Evolutionary conservation across 2,113 vertebrate genomes (phyloP).

Genomic region (Gorsachius goisagi): DNA sequence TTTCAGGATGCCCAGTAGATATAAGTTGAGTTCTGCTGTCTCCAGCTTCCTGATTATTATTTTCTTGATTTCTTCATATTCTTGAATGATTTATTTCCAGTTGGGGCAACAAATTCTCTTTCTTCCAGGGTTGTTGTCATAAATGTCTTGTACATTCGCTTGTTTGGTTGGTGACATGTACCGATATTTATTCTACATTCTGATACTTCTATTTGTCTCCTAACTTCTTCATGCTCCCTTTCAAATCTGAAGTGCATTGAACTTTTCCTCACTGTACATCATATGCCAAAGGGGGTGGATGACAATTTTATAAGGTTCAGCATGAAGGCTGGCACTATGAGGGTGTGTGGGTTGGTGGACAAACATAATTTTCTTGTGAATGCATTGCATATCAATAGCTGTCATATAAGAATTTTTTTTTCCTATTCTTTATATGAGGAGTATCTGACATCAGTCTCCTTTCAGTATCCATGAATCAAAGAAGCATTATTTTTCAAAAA

Average conservation of each 20-base stretch:
- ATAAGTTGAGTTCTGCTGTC: neutral
- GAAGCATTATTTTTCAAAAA: neutral
- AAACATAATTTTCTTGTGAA: neutral
- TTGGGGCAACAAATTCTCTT: neutral
- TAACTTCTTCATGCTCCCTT: conserved; percentile 16
- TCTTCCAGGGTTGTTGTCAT: conserved; percentile 9
- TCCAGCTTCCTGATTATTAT: neutral
- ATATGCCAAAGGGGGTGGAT: neutral
- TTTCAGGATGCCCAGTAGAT: neutral
- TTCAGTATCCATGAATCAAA: neutral
- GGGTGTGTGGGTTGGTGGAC: neutral
- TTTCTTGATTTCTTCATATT: conserved; percentile 23
- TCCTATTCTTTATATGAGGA: neutral
- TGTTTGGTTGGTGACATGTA: conserved; percentile 25
- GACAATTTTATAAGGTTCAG: conserved; percentile 13
- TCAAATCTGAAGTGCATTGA: conserved; percentile 37
- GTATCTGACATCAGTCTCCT: neutral
- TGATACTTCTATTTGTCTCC: conserved; percentile 1
- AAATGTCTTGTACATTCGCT: conserved; percentile 1
- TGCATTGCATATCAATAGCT: neutral
- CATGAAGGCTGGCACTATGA: neutral
- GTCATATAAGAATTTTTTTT: neutral
- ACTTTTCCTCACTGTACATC: neutral
- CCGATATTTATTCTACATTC: conserved; percentile 21
- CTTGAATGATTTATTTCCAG: conserved; percentile 39